Base-by-base conservation (phyloP, 2,113 vertebrate genomes). In the Glaucomys volans region DNA sequence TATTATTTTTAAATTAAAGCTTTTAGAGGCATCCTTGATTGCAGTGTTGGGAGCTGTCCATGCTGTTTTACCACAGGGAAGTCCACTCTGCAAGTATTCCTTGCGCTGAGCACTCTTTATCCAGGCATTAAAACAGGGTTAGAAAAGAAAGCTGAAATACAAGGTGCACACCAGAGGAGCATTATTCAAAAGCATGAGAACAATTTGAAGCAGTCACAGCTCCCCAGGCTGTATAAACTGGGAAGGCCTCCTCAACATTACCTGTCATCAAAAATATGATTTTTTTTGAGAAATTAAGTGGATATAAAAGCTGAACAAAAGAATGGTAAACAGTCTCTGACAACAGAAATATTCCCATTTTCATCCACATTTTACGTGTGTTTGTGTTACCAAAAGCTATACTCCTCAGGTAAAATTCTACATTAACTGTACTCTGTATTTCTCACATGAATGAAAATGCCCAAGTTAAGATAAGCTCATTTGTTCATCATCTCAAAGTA, bases 1-100 rank as follows among this genome's bases (percentile, higher is more conserved):
- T 97, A 97, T 98, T 98, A 89, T 97, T 97, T 95, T 97, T 90
- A 95, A 97, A 96, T 97, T 94, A 97, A 93, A 92, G 97, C 91
- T 98, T 98, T 98, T 95, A 97, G 96, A 96, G 88, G 94, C 93
- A 47, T 96, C 94, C 90, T 96, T 97, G 96, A 97, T 97, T 96
- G 97, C 96, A 77, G 67, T 91, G 71, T 77, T 90, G 97, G 97
- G 97, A 98, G 93, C 97, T 96, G 93, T 96, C 97, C 94, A 94
- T 92, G 97, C 94, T 97, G 90, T 95, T 97, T 97, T 95, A 72
- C 93, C 92, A 94, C 42, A 95, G 95, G 89, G 84, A 96, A 96
- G 97, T 97, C 97, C 95, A 97, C 83, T 95, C 81, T 95, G 91
- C 64, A 95, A 97, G 90, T 69, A 84, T 92, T 95, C 80, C 92